These are phyloP conservation scores for Pipistrellus pygmaeus DNA, from an alignment of 2,797 vertebrate genomes.

Conservation along the genomic window DNA sequence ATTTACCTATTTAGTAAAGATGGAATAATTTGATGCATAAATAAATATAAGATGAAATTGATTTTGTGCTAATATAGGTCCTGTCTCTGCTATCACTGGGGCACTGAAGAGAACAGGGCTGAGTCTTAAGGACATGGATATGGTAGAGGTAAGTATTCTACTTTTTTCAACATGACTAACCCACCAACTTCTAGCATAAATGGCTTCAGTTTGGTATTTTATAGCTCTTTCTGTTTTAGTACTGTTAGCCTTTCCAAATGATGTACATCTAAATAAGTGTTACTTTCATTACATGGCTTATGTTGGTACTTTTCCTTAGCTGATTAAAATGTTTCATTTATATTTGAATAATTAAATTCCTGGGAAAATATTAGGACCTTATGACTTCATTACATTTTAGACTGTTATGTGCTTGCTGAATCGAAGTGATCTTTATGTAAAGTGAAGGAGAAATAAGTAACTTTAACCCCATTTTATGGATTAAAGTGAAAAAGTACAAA, in stretches of 20 bases:
- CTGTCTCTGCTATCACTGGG: slow-evolving; percentile 95
- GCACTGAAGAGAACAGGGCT: slow-evolving; percentile 96
- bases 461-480: not conserved
- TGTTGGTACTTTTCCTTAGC: not conserved
- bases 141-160: slow-evolving; percentile 92
- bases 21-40: not conserved
- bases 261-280: not conserved
- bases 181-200: not conserved
- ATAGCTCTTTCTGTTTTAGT: not conserved
- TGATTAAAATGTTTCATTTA: slow-evolving; percentile 37
- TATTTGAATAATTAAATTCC: slow-evolving; percentile 38
- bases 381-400: slow-evolving; percentile 1
- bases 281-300: not conserved
- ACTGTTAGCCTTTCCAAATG: not conserved
- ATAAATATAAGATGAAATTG: not conserved
- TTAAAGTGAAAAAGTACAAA: slow-evolving; percentile 20
- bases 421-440: not conserved
- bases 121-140: slow-evolving; percentile 95
- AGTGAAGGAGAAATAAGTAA: not conserved
- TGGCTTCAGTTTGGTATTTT: not conserved
- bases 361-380: not conserved
- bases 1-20: not conserved
- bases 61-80: slow-evolving; percentile 88
- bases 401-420: not conserved
- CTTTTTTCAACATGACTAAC: not conserved